Evolutionary conservation across 2,113 vertebrate genomes (phyloP), one percentile per base, ranked within the genome.

Genomic region (Stigmatopora nigra): DNA sequence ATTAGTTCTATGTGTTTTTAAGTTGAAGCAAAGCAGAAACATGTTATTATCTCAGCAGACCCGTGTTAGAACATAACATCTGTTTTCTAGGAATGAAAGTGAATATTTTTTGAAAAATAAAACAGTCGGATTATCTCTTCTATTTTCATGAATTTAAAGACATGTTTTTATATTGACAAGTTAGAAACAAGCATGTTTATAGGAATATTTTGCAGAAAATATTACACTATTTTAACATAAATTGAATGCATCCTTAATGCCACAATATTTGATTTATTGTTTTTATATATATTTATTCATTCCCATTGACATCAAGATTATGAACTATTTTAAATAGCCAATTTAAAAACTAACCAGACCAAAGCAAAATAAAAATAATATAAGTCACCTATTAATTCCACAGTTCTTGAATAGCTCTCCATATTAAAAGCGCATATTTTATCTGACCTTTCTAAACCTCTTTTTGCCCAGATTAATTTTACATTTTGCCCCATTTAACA

Each of bases 381-480:
- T 41, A 41, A 41, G 9, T 41, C 38, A 41, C 38, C 2, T 10
- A 41, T 41, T 41, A 8, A 10, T 41, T 41, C 13, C 14, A 55
- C 14, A 22, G 22, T 12, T 22, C 12, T 55, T 13, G 2, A 5
- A 5, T 12, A 22, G 25, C 31, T 61, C 63, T 69, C 82, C 82
- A 84, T 71, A 71, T 77, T 70, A 75, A 68, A 47, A 58, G 56
- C 55, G 56, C 57, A 67, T 73, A 55, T 75, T 82, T 70, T 70
- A 64, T 73, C 49, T 69, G 17, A 19, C 70, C 55, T 61, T 65
- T 67, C 71, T 73, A 77, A 84, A 82, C 72, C 82, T 84, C 76
- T 82, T 84, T 88, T 82, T 72, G 35, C 63, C 64, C 70, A 84
- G 87, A 88, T 91, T 88, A 86, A 62, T 73, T 81, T 78, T 70